Conservation (phyloP, 2,113 vertebrate species). For the Leptobrachium ailaonicum region DNA sequence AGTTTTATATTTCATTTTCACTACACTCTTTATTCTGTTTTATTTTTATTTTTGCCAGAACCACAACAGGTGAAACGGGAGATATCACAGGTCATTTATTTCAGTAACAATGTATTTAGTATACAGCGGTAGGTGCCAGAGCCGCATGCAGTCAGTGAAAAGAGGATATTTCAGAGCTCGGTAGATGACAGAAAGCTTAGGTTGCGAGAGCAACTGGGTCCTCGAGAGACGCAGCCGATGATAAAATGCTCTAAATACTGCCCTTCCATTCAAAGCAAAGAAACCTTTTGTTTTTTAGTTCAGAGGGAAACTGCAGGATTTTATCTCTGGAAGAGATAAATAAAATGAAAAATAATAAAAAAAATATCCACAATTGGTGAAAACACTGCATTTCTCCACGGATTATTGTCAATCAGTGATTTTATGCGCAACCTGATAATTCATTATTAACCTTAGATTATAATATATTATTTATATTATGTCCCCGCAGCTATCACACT, state of each 20-base stretch:
- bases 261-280: constrained; percentile 20
- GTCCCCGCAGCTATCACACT: background rate
- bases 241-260: constrained; percentile 35
- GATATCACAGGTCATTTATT: constrained; percentile 8
- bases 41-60: background rate
- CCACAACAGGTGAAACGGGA: background rate
- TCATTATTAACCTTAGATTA: no score
- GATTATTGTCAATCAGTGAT: background rate
- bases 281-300: background rate
- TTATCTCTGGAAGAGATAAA: background rate
- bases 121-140: constrained; percentile 16
- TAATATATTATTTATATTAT: background rate
- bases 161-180: constrained; percentile 30
- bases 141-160: constrained; percentile 35
- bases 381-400: background rate
- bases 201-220: constrained; percentile 1
- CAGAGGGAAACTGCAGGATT: background rate
- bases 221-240: constrained; percentile 19
- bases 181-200: constrained; percentile 18
- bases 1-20: background rate
- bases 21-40: background rate
- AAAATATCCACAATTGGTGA: background rate
- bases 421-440: background rate
- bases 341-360: no score
- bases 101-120: constrained; percentile 23